Evolutionary conservation across 2,888 invertebrate species (phyloP).

Genomic region (Cenopis cana): DNA sequence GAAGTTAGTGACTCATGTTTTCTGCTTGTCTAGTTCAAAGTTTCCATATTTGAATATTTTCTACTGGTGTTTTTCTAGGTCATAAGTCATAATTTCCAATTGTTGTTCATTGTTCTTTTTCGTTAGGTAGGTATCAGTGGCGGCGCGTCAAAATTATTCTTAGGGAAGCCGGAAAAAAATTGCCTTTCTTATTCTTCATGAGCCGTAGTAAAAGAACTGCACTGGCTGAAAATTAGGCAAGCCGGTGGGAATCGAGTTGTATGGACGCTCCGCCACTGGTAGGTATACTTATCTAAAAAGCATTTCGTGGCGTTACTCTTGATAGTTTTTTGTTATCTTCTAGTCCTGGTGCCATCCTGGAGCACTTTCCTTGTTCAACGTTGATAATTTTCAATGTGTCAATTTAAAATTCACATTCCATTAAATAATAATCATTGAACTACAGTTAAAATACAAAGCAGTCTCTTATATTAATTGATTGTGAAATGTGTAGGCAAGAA

Average conservation of each 20-base stretch:
- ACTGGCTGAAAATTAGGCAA: no score
- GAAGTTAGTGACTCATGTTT: not conserved
- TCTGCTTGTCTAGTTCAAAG: not conserved
- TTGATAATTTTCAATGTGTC: no score
- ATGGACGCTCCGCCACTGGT: no score
- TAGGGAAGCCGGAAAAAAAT: no score
- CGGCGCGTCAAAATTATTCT: no score
- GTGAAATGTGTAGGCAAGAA: not conserved
- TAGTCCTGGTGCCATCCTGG: no score
- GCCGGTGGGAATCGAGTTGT: no score
- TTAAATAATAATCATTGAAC: not conserved
- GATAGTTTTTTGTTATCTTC: no score
- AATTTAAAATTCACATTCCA: not conserved
- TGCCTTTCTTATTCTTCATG: no score
- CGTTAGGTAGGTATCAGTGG: not conserved
- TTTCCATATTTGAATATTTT: slow-evolving; percentile 21
- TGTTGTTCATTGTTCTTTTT: slow-evolving; percentile 5
- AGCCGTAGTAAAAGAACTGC: no score
- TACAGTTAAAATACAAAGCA: not conserved
- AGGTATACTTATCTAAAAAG: not conserved
- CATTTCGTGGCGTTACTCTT: no score
- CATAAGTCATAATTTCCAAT: slow-evolving; percentile 9
- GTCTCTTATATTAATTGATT: slow-evolving; percentile 5
- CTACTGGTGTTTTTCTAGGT: slow-evolving; percentile 4
- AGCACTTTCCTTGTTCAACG: no score